Evolutionary conservation across 2,888 invertebrate species (phyloP), one percentile per base, ranked within the genome.

Genomic region (Phortica magna): DNA sequence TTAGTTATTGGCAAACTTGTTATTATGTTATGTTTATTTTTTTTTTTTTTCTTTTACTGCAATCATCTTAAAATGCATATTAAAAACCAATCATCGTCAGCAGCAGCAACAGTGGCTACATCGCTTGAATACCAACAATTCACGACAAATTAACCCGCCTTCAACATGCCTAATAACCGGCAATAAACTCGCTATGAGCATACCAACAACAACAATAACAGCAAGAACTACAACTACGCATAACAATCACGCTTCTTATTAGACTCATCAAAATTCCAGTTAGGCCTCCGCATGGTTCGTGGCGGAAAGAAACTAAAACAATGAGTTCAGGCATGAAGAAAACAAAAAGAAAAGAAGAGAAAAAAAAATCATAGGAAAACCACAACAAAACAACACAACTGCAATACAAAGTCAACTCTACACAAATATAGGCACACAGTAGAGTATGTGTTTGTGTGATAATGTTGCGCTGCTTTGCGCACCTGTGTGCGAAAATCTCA

Each of bases 141-240:
- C 80, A 81, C 79, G 59, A 78, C 82, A 87, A 65, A 74, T 84
- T 85, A 87, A 79, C 79, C 84, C 88, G 88, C 85, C 85, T 85
- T 85, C 88, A 81, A 85, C 83, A 87, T 86, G 85, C 79, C 84
- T 87, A 85, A 85, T 88, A 85, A 88, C 88, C 88, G 86, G 83
- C 85, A 87, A 85, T 85, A 80, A 81, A 85, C 84, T 83, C 83
- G 82, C 85, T 81, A 78, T 79, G 79, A 81, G 79, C 79, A 75
- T 42, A 31, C 67, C 71, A 19, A 17, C 53, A n/a, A 22, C 22
- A 42, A 19, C n/a, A 10, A 19, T 12, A 55, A 55, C 39, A 55
- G 31, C 31, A 48, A 48, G 48, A 48, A 48, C 48, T 22, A 42
- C 70, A 70, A 53, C 53, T 31, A 48, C 59, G 61, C 61, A 72